Base-by-base conservation (phyloP, 2,888 invertebrate species). In the Heteromurus nitidus region DNA sequence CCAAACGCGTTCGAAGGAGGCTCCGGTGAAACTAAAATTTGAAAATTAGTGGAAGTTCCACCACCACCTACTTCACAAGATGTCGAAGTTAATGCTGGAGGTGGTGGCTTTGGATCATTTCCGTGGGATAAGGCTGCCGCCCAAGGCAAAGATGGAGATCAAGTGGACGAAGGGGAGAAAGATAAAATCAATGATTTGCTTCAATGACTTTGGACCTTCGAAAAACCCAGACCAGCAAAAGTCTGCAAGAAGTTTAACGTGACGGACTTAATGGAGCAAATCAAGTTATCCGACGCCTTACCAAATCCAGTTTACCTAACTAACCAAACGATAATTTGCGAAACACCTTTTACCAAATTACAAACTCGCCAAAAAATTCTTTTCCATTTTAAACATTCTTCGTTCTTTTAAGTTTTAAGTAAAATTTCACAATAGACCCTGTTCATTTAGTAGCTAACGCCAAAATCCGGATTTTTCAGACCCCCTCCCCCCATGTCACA, bases 201-300 rank as follows among this genome's bases (percentile, higher is more conserved):
- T 95, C 67, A 92, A 93, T 50, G 92, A 93, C 36, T 95, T 95
- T 88, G 95, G 95, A 0, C 83, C 83, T 7, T 84, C 86, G 0
- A 84, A 84, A 58, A 85, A 85, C 30, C 64, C 62, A 5, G 70
- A 80, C 26, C 83, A 76, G 47, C 67, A 82, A 42, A 95, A 96
- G 87, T 96, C 95, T 88, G 96, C 97, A 0, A 95, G 88, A 93
- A 93, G 16, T 96, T 96, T 88, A 94, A 96, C 88, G 92, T 97
- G 7, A 92, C 94, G 87, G 91, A 92, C 86, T 91, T 93, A 90
- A 90, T 92, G 88, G 90, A 91, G 79, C 90, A 92, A 88, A 92
- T 92, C 16, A 90, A 89, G n/a, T n/a, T n/a, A n/a, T n/a, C n/a
- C n/a, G n/a, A n/a, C n/a, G n/a, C n/a, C n/a, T n/a, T n/a, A n/a